phyloP scores from a whole-genome alignment of 2,888 invertebrate species.

The Mimumesa dahlbomi region DNA sequence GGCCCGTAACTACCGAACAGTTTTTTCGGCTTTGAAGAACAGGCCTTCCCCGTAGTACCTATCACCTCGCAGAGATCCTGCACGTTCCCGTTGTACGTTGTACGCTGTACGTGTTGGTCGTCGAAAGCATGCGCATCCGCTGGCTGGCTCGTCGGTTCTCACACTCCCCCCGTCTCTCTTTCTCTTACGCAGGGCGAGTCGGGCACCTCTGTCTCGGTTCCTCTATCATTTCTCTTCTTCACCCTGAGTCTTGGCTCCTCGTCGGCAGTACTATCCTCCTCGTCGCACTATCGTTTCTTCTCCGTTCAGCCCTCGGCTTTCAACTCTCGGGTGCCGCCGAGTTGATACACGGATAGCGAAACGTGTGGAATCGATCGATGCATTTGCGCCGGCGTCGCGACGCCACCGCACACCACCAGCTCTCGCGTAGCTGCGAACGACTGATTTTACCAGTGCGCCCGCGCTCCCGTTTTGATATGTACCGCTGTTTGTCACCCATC shows the following conservation, averaged over 20 bases:
- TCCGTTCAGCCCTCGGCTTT: conserved; percentile 12
- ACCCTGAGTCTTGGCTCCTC: neutral
- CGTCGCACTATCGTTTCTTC: conserved; percentile 13
- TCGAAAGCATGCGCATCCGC: neutral
- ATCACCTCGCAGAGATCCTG: conserved; percentile 16
- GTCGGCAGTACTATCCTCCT: neutral
- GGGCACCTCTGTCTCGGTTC: no score
- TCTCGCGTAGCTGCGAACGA: conserved; percentile 43
- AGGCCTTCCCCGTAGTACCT: conserved; percentile 25
- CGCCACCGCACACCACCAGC: conserved; percentile 58
- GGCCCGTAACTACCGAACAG: neutral
- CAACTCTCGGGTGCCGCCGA: neutral
- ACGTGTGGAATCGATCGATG: conserved; percentile 73
- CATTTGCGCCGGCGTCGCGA: conserved; percentile 78
- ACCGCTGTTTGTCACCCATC: no score
- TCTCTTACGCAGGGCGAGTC: no score
- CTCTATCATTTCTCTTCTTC: no score
- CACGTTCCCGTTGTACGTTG: no score
- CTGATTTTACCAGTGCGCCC: conserved; percentile 53
- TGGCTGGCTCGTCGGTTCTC: conserved; percentile 7
- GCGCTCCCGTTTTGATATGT: conserved; percentile 19
- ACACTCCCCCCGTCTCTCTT: neutral
- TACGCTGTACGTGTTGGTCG: no score
- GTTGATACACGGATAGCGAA: conserved; percentile 13
- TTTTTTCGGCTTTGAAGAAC: conserved; percentile 13